Evolutionary conservation across 2,888 invertebrate genomes (phyloP), one percentile per base, ranked within the genome.

Genomic region (Stegana nigrithorax): DNA sequence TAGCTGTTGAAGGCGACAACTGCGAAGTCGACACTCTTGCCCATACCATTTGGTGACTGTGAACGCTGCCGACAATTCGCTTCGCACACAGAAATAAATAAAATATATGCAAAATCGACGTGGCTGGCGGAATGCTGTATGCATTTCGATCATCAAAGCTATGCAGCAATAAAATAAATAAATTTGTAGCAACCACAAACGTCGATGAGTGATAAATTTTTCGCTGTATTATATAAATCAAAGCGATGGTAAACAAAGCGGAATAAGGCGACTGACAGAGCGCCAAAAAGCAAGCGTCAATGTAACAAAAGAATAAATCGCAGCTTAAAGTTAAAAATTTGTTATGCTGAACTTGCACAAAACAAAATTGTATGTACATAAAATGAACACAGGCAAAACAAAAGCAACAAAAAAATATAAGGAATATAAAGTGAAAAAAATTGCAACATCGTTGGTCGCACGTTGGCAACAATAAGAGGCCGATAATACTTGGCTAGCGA

Each of bases 161-260:
- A 14, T 39, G 17, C 39, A 39, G 39, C 39, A 26, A 53, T 21
- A 23, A 39, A 56, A 56, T 56, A 39, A 56, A 56, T 56, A 56
- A 56, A 56, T 59, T 50, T 42, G 32, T 26, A n/a, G 36, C 50
- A 42, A 59, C 32, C 59, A 36, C 59, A 59, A 59, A 59, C 50
- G 59, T 50, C 59, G 59, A 50, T 50, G 32, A 50, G 36, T 59
- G 50, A 59, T 59, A 50, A 39, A 39, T 39, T 39, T 17, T 39
- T 39, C 39, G 39, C 39, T n/a, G n/a, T 17, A 17, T 39, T 39
- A 39, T 39, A 39, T 39, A 39, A 39, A 39, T 39, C 39, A 39
- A 39, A 10, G 39, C 5, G 14, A 39, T 14, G 39, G 14, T 17
- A n/a, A n/a, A 39, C 39, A 10, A 29, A 39, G 39, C 39, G 39